A percentile compares a stretch with the other conserved stretches of the same genome.
Conservation (phyloP, 2,113 vertebrate species). For the Maccullochella peelii region DNA sequence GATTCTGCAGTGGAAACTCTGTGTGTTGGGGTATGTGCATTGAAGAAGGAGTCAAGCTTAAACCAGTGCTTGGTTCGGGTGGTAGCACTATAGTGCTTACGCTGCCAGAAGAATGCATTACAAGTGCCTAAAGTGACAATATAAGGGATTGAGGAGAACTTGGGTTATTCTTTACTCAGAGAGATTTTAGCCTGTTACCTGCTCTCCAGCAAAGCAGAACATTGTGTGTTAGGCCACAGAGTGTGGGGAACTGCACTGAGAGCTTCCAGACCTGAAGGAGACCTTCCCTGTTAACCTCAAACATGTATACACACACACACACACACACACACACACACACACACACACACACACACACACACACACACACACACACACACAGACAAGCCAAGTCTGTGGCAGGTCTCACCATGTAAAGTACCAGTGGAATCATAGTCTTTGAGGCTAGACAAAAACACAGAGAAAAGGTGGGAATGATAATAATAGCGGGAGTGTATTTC, state of each 20-base stretch:
- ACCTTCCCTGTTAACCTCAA: conserved; percentile 46
- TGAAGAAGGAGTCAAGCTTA: neutral
- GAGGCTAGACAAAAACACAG: conserved; percentile 46
- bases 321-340: conserved; percentile 2
- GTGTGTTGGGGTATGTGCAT: conserved; percentile 45
- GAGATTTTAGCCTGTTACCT: conserved; percentile 1
- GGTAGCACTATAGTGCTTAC: neutral
- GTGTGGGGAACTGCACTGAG: conserved; percentile 44
- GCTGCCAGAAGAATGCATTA: conserved; percentile 22
- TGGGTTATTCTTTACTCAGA: conserved; percentile 28
- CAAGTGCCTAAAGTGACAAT: neutral
- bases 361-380: conserved; percentile 6
- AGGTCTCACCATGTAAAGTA: conserved; percentile 37
- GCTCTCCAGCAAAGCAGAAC: conserved; percentile 23
- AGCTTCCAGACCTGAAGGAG: conserved; percentile 58
- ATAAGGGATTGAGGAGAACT: neutral
- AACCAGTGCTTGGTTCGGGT: conserved; percentile 6
- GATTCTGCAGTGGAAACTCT: conserved; percentile 51
- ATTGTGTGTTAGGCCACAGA: conserved; percentile 24
- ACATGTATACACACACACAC: conserved; percentile 5
- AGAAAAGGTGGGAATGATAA: conserved; percentile 57
- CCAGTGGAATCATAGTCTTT: conserved; percentile 32
- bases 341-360: neutral
- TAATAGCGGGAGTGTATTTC: conserved; percentile 47
- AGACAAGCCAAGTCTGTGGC: conserved; percentile 32